phyloP scores from a whole-genome alignment of 1,140 invertebrate species.

The Cataglyphis hispanica region DNA sequence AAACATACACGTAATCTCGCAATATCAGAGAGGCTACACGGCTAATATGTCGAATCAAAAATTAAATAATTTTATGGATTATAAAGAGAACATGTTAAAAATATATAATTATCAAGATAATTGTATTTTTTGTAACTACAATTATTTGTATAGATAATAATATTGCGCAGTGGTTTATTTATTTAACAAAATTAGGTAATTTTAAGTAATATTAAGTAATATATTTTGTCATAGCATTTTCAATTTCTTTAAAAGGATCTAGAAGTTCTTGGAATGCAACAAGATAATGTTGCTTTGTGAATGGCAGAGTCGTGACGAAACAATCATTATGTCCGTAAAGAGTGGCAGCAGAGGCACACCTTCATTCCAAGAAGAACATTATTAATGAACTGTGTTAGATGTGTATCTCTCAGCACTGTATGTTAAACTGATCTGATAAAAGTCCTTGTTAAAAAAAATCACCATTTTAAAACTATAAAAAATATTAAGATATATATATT shows the following conservation, averaged over 20 bases:
- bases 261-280: too few relatives aligned
- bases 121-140: neutral
- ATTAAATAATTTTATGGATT: neutral
- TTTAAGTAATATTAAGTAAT: too few relatives aligned
- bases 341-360: too few relatives aligned
- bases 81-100: neutral
- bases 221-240: too few relatives aligned
- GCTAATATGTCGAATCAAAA: neutral
- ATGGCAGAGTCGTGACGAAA: too few relatives aligned
- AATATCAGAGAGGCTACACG: neutral
- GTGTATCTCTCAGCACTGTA: neutral
- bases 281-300: too few relatives aligned
- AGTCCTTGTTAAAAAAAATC: neutral
- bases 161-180: too few relatives aligned
- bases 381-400: neutral
- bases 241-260: too few relatives aligned
- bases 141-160: neutral
- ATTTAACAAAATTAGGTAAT: too few relatives aligned
- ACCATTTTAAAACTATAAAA: neutral
- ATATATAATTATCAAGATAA: neutral
- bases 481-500: constrained; percentile 1
- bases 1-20: neutral
- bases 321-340: too few relatives aligned
- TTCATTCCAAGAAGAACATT: neutral
- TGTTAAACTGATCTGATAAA: neutral